Evolutionary conservation across 2,797 vertebrate species (phyloP).

Genomic region (Coccyzus lansbergi): DNA sequence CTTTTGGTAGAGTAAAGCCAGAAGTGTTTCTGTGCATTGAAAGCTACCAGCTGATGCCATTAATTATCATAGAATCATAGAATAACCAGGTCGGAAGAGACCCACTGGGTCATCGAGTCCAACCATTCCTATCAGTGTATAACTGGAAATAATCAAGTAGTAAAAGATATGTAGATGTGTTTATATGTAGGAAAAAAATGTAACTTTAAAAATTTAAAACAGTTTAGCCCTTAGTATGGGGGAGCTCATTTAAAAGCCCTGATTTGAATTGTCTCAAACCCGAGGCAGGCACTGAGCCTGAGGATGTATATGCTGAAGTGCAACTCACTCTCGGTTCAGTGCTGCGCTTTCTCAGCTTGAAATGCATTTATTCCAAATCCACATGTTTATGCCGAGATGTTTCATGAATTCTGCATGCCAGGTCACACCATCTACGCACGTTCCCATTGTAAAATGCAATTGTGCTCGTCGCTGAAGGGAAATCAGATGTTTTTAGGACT

Average conservation of each 20-base stretch:
- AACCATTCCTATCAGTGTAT: too few relatives aligned
- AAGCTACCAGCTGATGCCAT: background rate
- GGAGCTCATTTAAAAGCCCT: background rate
- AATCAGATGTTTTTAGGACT: background rate
- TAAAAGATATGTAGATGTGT: fast-evolving
- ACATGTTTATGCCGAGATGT: background rate
- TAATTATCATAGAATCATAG: too few relatives aligned
- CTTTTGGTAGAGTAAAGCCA: background rate
- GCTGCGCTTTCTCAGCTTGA: background rate
- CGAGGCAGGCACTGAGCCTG: background rate
- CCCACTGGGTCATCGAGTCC: too few relatives aligned
- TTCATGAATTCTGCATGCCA: background rate
- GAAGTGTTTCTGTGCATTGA: background rate
- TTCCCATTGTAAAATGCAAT: background rate
- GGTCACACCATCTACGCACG: background rate
- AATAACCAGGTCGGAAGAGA: too few relatives aligned
- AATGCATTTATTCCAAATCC: background rate
- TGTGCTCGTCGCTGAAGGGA: background rate
- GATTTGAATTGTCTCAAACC: background rate
- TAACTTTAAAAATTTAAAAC: background rate
- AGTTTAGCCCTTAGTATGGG: too few relatives aligned
- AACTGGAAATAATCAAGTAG: background rate
- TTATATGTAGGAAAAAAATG: background rate
- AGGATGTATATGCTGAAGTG: fast-evolving
- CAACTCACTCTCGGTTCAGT: background rate